Percentiles rank a stretch among this genome's conserved stretches.
These are phyloP conservation scores for Lutraria lutraria DNA, from an alignment of 2,888 invertebrate species.

Conservation along the genomic window DNA sequence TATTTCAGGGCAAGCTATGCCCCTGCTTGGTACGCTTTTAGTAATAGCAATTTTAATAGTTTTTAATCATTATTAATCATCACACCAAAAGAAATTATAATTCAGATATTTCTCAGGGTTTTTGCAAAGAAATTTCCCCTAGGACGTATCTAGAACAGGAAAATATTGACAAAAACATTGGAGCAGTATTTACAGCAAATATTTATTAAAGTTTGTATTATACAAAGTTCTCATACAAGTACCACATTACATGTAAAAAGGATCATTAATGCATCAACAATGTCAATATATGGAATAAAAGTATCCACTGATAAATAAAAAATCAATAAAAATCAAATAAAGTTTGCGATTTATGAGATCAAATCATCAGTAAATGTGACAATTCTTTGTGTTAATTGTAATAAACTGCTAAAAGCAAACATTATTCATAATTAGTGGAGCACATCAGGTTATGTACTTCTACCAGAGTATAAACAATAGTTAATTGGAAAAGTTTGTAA, in stretches of 20 bases:
- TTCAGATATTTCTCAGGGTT: too few relatives aligned
- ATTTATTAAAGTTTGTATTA: not conserved
- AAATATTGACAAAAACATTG: too few relatives aligned
- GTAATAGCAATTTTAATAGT: too few relatives aligned
- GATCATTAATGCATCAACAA: not conserved
- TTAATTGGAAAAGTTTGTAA: not conserved
- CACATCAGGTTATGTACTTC: not conserved
- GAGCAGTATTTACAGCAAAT: too few relatives aligned
- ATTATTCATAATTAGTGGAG: not conserved
- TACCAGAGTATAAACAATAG: not conserved
- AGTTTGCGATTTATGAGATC: not conserved
- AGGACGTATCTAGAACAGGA: too few relatives aligned
- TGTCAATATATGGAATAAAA: not conserved
- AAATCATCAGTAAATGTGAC: not conserved
- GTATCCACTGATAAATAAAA: not conserved
- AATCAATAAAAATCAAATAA: conserved; percentile 6
- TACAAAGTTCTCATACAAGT: not conserved
- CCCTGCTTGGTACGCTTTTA: too few relatives aligned
- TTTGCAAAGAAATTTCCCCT: too few relatives aligned
- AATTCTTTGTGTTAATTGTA: not conserved
- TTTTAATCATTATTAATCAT: too few relatives aligned
- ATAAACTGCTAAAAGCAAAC: not conserved
- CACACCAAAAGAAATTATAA: too few relatives aligned
- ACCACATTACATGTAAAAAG: not conserved
- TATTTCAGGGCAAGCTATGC: too few relatives aligned